Base-by-base conservation (phyloP, 2,113 vertebrate species). In the Danionella cerebrum region DNA sequence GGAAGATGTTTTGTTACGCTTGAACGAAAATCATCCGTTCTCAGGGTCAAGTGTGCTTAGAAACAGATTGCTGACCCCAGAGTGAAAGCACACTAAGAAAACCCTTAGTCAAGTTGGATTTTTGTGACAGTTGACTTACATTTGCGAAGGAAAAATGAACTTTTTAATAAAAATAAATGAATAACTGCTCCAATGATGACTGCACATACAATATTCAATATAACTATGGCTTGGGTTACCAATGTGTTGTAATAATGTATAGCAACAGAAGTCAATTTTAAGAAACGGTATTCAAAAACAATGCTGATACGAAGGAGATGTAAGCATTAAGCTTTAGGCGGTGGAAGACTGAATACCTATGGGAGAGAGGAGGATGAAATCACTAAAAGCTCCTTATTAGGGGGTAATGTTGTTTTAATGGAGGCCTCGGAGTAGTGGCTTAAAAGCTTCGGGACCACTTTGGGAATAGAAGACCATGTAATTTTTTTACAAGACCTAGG, bases 371-470 rank as follows among this genome's bases (percentile, higher is more conserved):
- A 47, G 22, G 19, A 76, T 75, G 71, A 78, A 68, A 73, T 84
- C 71, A 80, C 62, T 75, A 67, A 72, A 53, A 67, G 44, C 76
- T 65, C 73, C 71, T 78, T 69, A 39, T 69, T 65, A 69, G 65
- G 72, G 41, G 53, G 75, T 85, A 82, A 84, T 83, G 79, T 81
- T 76, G 68, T 72, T 73, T 62, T 80, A 84, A 85, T 80, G 67
- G 79, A 22, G 42, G 62, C 67, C 41, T 78, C n/a, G 25, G 76
- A 73, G 67, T 71, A 74, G 54, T 22, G 13, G 67, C 73, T 78
- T 72, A 47, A 69, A 67, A 47, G 67, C 47, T 36, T 62, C 67
- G 69, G 72, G 82, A 82, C 80, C 72, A 74, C 71, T 64, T 64
- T 75, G 75, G 71, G 70, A 83, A 82, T 57, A 53, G 72, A 10